Percentiles rank a stretch among this genome's conserved stretches.
These are phyloP conservation scores for Mamestra configurata DNA, from an alignment of 1,140 invertebrate genomes.

Conservation along the genomic window DNA sequence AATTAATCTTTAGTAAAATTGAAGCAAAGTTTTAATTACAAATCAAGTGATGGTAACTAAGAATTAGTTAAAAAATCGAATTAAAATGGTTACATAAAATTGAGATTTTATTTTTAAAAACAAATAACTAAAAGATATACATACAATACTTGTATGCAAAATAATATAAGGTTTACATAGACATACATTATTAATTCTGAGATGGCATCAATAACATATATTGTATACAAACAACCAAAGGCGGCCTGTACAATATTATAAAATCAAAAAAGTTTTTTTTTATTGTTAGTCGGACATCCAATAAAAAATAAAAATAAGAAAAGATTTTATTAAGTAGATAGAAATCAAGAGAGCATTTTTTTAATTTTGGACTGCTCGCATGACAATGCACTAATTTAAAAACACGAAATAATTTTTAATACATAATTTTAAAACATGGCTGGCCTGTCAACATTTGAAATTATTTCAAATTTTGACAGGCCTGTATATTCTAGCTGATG, in stretches of 20 bases:
- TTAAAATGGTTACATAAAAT: not conserved
- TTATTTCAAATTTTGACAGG: too few species aligned
- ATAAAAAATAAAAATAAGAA: too few species aligned
- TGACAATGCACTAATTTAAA: not conserved
- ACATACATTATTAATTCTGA: not conserved
- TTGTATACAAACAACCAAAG: not conserved
- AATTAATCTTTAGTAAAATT: slow-evolving; percentile 33
- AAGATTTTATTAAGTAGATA: not conserved
- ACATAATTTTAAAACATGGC: too few species aligned
- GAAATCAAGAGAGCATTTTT: not conserved
- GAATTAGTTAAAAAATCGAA: slow-evolving; percentile 12
- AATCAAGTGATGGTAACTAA: slow-evolving; percentile 30
- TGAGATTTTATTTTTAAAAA: not conserved
- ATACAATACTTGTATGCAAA: not conserved
- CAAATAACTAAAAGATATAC: not conserved
- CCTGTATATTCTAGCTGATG: too few species aligned
- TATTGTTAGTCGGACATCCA: too few species aligned
- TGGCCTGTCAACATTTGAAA: too few species aligned
- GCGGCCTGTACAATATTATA: not conserved
- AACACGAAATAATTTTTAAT: too few species aligned
- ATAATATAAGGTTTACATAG: not conserved
- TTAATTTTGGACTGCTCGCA: not conserved
- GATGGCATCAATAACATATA: not conserved
- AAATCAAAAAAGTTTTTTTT: not conserved
- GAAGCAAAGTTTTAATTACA: slow-evolving; percentile 15